Evolutionary conservation across 1,140 invertebrate genomes (phyloP), one percentile per base, ranked within the genome.

Genomic region (Leguminivora glycinivorella): DNA sequence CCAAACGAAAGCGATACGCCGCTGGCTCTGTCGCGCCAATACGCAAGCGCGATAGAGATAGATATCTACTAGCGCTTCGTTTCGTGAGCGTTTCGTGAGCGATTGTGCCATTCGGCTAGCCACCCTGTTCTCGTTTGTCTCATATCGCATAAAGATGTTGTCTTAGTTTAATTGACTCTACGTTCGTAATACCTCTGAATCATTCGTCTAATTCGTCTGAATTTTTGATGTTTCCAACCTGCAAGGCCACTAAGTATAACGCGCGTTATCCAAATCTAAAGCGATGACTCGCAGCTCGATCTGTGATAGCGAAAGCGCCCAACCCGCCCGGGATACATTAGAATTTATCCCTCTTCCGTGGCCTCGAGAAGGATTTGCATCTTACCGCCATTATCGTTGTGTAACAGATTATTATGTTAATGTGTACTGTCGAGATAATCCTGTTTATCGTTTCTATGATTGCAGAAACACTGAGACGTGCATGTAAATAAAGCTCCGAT

Each of bases 261-360:
- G 56, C 24, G 52, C 43, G 68, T 56, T 66, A 63, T 70, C 22
- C 34, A 29, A 66, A 22, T 52, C 47, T 43, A 43, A 38, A 43
- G 58, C 47, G 70, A 67, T 47, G 69, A 66, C 58, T 60, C 56
- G 58, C n/a, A 4, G 56, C 25, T 60, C 24, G 24, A 29, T 60
- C 10, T 58, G 14, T 3, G 56, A 26, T 58, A 34, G 60, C n/a
- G 7, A 40, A 52, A 67, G 67, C 74, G 31, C 71, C 56, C 70
- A 34, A 56, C 26, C 47, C 68, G 31, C 75, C 63, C 40, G 72
- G 72, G 68, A 72, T 76, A 73, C 70, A 73, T 76, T 73, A 68
- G 60, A 73, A 72, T 76, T 72, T 73, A 76, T 76, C 71, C 69
- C 60, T 22, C 60, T 40, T 43, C 47, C 71, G 43, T 14, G 26